phyloP scores from a whole-genome alignment of 1,140 invertebrate species.

The Neodiprion virginianus region DNA sequence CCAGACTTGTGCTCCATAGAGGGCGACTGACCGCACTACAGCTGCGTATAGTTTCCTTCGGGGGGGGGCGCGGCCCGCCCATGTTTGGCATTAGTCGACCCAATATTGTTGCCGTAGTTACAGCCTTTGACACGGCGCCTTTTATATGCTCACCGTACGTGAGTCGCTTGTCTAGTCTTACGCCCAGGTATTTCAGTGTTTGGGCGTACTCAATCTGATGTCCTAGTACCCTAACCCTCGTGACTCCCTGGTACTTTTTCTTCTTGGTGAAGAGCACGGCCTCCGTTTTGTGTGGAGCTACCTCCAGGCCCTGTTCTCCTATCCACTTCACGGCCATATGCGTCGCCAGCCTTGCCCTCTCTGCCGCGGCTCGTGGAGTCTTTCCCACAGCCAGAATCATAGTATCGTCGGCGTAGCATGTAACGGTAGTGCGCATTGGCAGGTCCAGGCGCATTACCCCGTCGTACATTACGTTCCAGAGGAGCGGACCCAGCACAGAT shows the following conservation, averaged over 20 bases:
- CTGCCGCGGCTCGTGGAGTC: slow-evolving; percentile 4
- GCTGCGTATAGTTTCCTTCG: slow-evolving; percentile 1
- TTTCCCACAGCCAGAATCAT: too few relatives aligned
- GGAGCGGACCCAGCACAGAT: slow-evolving; percentile 46
- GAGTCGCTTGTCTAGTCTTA: slow-evolving; percentile 19
- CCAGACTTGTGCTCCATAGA: slow-evolving; percentile 16
- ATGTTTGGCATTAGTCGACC: too few relatives aligned
- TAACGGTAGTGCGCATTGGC: slow-evolving; percentile 21
- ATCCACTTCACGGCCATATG: slow-evolving; percentile 23
- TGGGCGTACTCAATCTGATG: neutral
- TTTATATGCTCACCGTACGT: slow-evolving; percentile 22
- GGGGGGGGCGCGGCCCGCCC: too few relatives aligned
- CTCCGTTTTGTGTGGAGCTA: neutral
- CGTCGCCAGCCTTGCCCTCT: slow-evolving; percentile 10
- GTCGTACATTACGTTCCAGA: slow-evolving; percentile 52
- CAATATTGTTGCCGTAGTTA: too few relatives aligned
- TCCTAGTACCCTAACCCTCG: neutral
- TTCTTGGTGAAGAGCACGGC: neutral
- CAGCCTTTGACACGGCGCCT: too few relatives aligned
- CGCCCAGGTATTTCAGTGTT: slow-evolving; percentile 20
- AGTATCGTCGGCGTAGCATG: too few relatives aligned
- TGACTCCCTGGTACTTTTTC: neutral
- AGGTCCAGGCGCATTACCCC: slow-evolving; percentile 39
- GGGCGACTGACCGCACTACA: slow-evolving; percentile 9
- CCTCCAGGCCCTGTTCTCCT: slow-evolving; percentile 17